These are phyloP conservation scores for Sebastes dallii DNA, from an alignment of 2,797 vertebrate genomes.

Conservation along the genomic window DNA sequence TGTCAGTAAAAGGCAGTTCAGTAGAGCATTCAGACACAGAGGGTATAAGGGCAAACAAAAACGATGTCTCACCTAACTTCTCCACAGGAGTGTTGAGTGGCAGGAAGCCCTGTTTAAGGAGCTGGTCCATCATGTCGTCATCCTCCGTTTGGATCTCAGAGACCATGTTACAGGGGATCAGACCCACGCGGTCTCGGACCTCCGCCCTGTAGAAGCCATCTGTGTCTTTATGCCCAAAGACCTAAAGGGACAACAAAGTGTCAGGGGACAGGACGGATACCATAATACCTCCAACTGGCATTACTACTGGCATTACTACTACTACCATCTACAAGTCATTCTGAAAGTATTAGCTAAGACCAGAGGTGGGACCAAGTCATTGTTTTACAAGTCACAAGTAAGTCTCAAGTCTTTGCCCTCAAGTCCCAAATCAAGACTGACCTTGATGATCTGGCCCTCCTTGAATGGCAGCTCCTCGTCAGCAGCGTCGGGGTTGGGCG, in stretches of 20 bases:
- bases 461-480: slow-evolving; percentile 98
- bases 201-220: slow-evolving; percentile 97
- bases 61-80: slow-evolving; percentile 86
- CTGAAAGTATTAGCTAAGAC: background rate
- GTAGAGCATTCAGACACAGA: slow-evolving; percentile 1
- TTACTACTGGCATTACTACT: background rate
- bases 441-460: slow-evolving; percentile 98
- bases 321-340: background rate
- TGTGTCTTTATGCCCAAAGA: slow-evolving; percentile 94
- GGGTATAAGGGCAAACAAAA: background rate
- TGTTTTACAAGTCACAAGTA: too few relatives aligned
- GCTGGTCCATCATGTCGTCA: slow-evolving; percentile 95
- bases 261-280: background rate
- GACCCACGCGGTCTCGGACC: slow-evolving; percentile 88
- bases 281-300: background rate
- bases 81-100: slow-evolving; percentile 96
- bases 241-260: slow-evolving; percentile 74
- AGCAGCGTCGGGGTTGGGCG: slow-evolving; percentile 95
- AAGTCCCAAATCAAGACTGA: background rate
- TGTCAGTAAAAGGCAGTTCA: slow-evolving; percentile 28
- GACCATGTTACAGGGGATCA: slow-evolving; percentile 99
- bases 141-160: slow-evolving; percentile 97
- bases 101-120: slow-evolving; percentile 95
- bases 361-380: too few relatives aligned
- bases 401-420: background rate